Evolutionary conservation across 2,888 invertebrate species (phyloP), one percentile per base, ranked within the genome.

Genomic region (Meiosimyza platycephala): DNA sequence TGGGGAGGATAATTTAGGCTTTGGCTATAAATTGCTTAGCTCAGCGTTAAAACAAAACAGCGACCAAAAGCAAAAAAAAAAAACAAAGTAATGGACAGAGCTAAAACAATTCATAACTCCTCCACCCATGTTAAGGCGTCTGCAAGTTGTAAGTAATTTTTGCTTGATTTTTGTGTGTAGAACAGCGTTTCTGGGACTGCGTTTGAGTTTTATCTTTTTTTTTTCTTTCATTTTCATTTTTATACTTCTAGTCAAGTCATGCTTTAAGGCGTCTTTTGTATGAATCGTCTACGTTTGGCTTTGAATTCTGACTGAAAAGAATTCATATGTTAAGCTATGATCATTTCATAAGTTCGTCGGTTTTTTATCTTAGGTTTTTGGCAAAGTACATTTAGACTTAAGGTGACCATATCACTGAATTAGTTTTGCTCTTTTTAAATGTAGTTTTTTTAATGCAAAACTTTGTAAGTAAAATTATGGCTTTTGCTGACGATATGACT

Each of bases 31-130:
- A 70, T 70, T 70, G 70, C 63, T 63, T 63, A 47, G 70, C 47
- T 52, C 47, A 62, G 70, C 16, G 9, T 15, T 9, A 57, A 57
- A 70, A 62, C 50, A 69, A 40, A 40, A 50, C 51, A 60, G 51
- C 60, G 50, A 40, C 59, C 11, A 11, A 40, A 55, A 18, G 13
- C n/a, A 48, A 62, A 33, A 62, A 62, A 28, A 63, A 28, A 60
- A 60, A 59, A 47, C 28, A 62, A 28, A 63, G 54, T 70, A 70
- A 70, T 52, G 70, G 63, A 70, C 62, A 50, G 54, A 16, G 47
- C 67, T 63, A 52, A 62, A 70, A 70, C 70, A 70, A 70, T 54
- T 70, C 70, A 70, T 70, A 70, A 63, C 62, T 62, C 63, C 63
- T 70, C 70, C 70, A 62, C 70, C 70, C 70, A 70, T 54, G 62